Base-by-base conservation (phyloP, 2,113 vertebrate species). In the Leptobrachium ailaonicum region DNA sequence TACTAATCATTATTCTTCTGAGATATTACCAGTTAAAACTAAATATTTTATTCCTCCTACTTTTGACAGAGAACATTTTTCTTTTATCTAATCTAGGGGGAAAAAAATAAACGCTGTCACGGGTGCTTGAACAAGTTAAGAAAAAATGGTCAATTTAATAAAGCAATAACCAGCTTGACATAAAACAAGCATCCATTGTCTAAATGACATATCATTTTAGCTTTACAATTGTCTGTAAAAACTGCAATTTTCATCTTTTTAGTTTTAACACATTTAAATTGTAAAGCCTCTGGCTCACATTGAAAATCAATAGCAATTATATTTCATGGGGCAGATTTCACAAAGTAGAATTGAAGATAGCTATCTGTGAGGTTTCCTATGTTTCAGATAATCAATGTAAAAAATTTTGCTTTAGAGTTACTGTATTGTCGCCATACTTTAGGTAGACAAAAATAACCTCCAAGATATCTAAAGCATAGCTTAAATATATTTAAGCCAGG, bases 261-360 rank as follows among this genome's bases (percentile, higher is more conserved):
- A 76, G 13, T 53, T 68, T 76, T 68, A 68, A 42, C 32, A 42
- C 32, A 68, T 76, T 76, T 67, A 76, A 67, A 68, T 76, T 76
- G 66, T 76, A 76, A 76, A 50, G 75, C 75, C 75, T 76, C 50
- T 41, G 45, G 75, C 47, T 76, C 53, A 76, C 64, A 32, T 32
- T 67, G 63, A 41, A 68, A 64, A 76, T 68, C 75, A 76, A 76
- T 76, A 67, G 63, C 74, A 76, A 76, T 76, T 76, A 76, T 67
- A 76, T 56, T 76, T 76, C 64, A 76, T 42, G 44, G 43, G 4
- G 10, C 40, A 76, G n/a, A 47, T 68, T 68, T n/a, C 50, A 43
- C 40, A 4, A 32, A 6, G 2, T 7, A 0, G 56, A 6, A 58
- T 58, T 58, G 56, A 6, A 58, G 56, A 43, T 68, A 58, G 56